A percentile compares a stretch with the other conserved stretches of the same genome.
Evolutionary conservation across 2,888 invertebrate species (phyloP).

Genomic region (Polydrusus cervinus): DNA sequence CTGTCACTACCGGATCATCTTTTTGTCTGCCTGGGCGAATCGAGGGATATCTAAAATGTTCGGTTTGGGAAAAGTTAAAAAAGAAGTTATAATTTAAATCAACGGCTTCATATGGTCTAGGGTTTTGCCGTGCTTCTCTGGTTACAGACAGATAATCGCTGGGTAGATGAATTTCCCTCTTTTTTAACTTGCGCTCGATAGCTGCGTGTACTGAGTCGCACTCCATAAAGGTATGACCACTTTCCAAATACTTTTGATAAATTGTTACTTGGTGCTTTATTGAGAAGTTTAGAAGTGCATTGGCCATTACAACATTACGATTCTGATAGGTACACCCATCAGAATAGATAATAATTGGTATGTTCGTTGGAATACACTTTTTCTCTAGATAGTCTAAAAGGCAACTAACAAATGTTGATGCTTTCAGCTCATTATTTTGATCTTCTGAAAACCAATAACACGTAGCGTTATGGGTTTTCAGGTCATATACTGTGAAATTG

Average conservation of each 20-base stretch:
- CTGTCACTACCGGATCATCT: too few relatives aligned
- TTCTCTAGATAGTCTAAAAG: slow-evolving; percentile 43
- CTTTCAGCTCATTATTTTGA: too few relatives aligned
- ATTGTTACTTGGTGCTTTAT: slow-evolving; percentile 32
- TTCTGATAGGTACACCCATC: slow-evolving; percentile 58
- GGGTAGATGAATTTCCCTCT: slow-evolving; percentile 51
- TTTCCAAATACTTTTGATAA: slow-evolving; percentile 53
- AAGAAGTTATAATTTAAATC: slow-evolving; percentile 40
- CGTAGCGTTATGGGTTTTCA: slow-evolving; percentile 52
- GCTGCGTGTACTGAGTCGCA: slow-evolving; percentile 52
- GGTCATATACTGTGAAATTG: slow-evolving; percentile 60
- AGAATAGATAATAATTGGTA: slow-evolving; percentile 53
- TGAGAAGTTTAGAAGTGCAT: slow-evolving; percentile 52
- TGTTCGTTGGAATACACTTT: slow-evolving; percentile 44
- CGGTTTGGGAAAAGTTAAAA: slow-evolving; percentile 29
- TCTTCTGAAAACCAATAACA: slow-evolving; percentile 59
- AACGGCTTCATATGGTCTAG: slow-evolving; percentile 42
- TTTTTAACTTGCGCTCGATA: slow-evolving; percentile 56
- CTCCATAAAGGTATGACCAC: slow-evolving; percentile 57
- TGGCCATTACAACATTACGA: slow-evolving; percentile 50
- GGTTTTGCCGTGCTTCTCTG: slow-evolving; percentile 49
- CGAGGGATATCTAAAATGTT: slow-evolving; percentile 38
- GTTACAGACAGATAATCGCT: slow-evolving; percentile 51
- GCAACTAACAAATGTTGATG: slow-evolving; percentile 47
- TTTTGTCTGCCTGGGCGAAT: slow-evolving; percentile 31